Conservation (phyloP, 2,797 vertebrate genomes). For the Sternarchorhynchus goeldii region DNA sequence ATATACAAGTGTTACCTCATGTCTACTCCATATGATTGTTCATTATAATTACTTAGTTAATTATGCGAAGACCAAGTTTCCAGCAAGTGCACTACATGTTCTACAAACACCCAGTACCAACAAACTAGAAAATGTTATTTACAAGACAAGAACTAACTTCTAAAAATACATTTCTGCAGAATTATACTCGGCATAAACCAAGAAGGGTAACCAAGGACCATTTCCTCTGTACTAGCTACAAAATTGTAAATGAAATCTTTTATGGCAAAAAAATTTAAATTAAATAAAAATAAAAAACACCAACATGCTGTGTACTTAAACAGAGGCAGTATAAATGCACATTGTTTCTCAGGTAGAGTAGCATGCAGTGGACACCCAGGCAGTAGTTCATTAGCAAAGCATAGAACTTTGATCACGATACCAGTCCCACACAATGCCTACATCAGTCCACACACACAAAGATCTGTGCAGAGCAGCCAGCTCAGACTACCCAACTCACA, state of each 20-base stretch:
- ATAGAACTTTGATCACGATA: constrained; percentile 23
- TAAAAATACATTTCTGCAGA: neutral
- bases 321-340: neutral
- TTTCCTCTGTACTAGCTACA: neutral
- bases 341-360: constrained; percentile 2
- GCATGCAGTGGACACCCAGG: constrained; percentile 13
- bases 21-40: too few relatives aligned
- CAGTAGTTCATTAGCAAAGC: constrained; percentile 18
- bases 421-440: constrained; percentile 21
- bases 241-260: neutral
- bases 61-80: neutral
- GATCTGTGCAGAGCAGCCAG: neutral
- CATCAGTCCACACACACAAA: constrained; percentile 26
- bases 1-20: neutral
- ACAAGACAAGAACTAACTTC: neutral
- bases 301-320: neutral
- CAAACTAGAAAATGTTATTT: too few relatives aligned
- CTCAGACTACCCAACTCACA: neutral
- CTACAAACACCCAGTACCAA: neutral
- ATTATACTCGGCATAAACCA: neutral
- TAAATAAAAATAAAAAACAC: too few relatives aligned
- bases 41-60: neutral
- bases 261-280: neutral
- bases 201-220: neutral
- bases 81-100: neutral